phyloP scores from a whole-genome alignment of 2,113 vertebrate species.

The Nipponia nippon region DNA sequence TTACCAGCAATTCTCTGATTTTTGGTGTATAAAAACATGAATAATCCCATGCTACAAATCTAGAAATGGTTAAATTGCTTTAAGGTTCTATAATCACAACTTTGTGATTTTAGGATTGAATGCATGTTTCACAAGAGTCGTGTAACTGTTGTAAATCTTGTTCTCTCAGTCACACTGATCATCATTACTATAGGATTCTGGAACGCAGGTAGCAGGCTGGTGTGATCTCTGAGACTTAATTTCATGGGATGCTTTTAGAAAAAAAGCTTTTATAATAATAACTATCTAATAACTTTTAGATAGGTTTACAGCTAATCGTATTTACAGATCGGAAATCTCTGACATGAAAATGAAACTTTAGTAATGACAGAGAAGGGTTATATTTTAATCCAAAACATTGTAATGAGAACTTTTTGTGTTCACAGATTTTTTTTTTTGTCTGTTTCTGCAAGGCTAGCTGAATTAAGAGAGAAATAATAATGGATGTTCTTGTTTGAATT shows the following conservation, averaged over 20 bases:
- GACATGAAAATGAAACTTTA: neutral
- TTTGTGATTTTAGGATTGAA: neutral
- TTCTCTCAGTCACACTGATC: neutral
- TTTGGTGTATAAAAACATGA: neutral
- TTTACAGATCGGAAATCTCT: neutral
- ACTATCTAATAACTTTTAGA: neutral
- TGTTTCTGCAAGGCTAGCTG: neutral
- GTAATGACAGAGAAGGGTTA: neutral
- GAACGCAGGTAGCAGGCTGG: neutral
- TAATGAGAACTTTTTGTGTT: neutral
- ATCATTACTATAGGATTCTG: neutral
- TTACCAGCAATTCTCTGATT: neutral
- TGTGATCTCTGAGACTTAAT: neutral
- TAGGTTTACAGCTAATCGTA: neutral
- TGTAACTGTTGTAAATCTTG: neutral
- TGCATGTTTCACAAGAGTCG: rapidly evolving
- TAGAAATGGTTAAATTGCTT: neutral
- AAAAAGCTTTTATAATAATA: neutral
- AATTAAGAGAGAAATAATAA: neutral
- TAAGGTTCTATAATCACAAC: neutral
- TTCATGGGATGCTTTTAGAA: neutral
- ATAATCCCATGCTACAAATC: neutral
- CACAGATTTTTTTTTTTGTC: neutral
- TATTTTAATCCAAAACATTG: neutral
- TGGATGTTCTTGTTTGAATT: neutral